Percentiles rank a stretch among this genome's conserved stretches.
Conservation (phyloP, 2,888 invertebrate species). For the Neocrepidodera transversa region DNA sequence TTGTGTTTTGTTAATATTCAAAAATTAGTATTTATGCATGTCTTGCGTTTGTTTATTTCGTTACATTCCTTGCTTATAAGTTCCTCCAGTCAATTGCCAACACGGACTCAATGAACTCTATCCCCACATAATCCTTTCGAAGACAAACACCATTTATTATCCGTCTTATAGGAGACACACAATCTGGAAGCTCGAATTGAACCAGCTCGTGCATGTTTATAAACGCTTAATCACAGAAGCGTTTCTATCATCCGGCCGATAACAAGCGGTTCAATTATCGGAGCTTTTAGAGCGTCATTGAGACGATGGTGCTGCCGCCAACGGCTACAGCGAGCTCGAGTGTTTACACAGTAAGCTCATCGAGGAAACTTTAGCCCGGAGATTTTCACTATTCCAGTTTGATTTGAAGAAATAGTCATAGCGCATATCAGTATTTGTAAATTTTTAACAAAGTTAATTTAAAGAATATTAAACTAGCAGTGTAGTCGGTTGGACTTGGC, state of each 20-base stretch:
- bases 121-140: background rate
- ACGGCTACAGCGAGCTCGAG: background rate
- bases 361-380: background rate
- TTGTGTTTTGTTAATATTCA: too few relatives aligned
- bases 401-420: background rate
- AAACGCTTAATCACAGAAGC: conserved; percentile 19
- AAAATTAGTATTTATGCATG: too few relatives aligned
- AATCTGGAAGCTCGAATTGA: background rate
- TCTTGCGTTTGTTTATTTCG: too few relatives aligned
- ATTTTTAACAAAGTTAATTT: too few relatives aligned
- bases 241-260: conserved; percentile 7
- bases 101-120: background rate
- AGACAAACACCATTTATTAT: conserved; percentile 4
- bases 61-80: too few relatives aligned
- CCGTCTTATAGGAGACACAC: background rate
- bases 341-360: conserved; percentile 14
- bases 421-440: too few relatives aligned
- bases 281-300: conserved; percentile 16
- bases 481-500: too few relatives aligned
- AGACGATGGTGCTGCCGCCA: conserved; percentile 2
- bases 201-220: conserved; percentile 9
- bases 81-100: background rate
- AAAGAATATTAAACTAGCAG: too few relatives aligned
- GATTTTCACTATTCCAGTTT: conserved; percentile 6
- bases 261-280: background rate